Percentiles rank a stretch among this genome's conserved stretches.
These are phyloP conservation scores for Protobothrops mucrosquamatus DNA, from an alignment of 2,113 vertebrate species.

Conservation along the genomic window DNA sequence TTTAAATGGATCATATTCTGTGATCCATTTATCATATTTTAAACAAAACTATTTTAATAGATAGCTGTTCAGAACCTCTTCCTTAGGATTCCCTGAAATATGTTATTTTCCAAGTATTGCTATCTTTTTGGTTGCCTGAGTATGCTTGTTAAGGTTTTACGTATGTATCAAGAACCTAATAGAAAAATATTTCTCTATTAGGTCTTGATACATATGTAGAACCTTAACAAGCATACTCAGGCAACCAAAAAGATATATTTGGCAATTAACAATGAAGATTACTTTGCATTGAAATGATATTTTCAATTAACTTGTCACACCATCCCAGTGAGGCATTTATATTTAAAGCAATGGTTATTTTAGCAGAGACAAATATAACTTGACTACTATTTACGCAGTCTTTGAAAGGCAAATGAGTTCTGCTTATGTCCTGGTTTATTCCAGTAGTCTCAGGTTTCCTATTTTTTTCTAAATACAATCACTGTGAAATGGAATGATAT, in stretches of 20 bases:
- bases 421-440: slow-evolving; percentile 40
- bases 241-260: neutral
- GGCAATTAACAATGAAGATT: neutral
- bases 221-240: neutral
- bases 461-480: slow-evolving; percentile 39
- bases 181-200: neutral
- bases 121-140: neutral
- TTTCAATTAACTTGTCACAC: slow-evolving; percentile 32
- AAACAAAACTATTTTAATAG: slow-evolving; percentile 2
- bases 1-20: too few relatives aligned
- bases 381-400: slow-evolving; percentile 12
- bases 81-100: neutral
- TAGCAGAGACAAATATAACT: slow-evolving; percentile 15
- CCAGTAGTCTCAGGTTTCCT: slow-evolving; percentile 34
- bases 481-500: slow-evolving; percentile 36
- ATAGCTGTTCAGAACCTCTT: neutral
- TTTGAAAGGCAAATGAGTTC: slow-evolving; percentile 39
- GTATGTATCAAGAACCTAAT: neutral
- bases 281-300: slow-evolving; percentile 25
- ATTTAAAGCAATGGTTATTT: slow-evolving; percentile 48
- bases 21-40: slow-evolving; percentile 19
- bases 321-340: neutral
- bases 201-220: neutral
- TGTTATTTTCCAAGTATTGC: neutral
- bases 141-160: neutral